Conservation (phyloP, 2,797 vertebrate genomes). For the Argya squamiceps region DNA sequence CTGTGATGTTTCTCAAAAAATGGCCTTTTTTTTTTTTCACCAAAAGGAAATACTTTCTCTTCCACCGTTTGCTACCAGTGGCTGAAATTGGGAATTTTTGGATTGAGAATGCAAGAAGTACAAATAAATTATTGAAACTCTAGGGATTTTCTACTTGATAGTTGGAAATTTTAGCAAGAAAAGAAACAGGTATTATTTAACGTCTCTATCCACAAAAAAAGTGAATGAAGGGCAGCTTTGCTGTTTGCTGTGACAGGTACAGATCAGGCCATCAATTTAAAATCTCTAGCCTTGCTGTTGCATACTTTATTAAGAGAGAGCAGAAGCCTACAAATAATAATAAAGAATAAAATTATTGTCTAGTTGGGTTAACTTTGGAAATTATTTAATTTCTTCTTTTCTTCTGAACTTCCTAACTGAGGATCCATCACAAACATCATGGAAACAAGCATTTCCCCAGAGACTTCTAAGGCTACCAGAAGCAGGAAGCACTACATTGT, state of each 20-base stretch:
- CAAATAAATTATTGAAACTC: not conserved
- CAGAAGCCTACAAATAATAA: not conserved
- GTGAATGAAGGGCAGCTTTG: not conserved
- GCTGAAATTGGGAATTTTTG: not conserved
- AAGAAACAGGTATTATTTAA: not conserved
- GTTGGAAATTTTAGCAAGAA: not conserved
- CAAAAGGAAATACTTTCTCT: not conserved
- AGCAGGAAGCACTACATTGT: not conserved
- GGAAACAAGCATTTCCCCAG: not conserved
- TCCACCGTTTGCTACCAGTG: not conserved
- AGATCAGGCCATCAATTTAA: not conserved
- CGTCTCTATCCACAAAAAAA: not conserved
- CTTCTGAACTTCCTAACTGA: not conserved
- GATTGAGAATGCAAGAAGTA: not conserved
- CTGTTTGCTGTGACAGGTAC: not conserved
- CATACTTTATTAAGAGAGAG: not conserved
- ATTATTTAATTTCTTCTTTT: not conserved
- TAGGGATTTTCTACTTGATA: not conserved
- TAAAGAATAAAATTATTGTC: not conserved
- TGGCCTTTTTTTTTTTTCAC: not conserved
- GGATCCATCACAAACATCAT: not conserved
- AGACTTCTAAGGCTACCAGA: not conserved
- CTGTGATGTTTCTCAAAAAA: not conserved
- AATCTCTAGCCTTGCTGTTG: not conserved
- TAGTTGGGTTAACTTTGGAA: not conserved